A percentile compares a stretch with the other conserved stretches of the same genome.
Evolutionary conservation across 2,888 invertebrate species (phyloP).

Genomic region (Acanthoscelides obtectus): DNA sequence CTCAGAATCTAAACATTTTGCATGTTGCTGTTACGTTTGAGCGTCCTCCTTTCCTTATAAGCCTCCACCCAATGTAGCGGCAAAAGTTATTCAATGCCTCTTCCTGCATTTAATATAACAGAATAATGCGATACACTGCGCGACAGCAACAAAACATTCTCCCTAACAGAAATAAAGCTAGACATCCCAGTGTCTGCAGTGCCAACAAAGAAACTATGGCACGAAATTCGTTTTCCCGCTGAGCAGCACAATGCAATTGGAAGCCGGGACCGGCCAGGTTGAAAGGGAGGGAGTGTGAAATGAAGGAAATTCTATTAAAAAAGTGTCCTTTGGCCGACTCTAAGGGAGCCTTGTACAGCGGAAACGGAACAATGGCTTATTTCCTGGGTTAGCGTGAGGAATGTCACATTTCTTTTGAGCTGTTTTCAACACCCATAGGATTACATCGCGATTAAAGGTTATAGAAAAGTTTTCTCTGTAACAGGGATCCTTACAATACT

Average conservation of each 20-base stretch:
- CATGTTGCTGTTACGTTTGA: no score
- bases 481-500: background rate
- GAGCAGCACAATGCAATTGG: background rate
- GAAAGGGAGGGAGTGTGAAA: background rate
- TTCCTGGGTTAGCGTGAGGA: background rate
- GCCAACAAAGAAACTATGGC: background rate
- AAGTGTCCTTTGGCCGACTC: background rate
- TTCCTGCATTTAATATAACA: background rate
- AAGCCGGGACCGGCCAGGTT: background rate
- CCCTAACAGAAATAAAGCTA: background rate
- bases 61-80: no score
- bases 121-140: background rate
- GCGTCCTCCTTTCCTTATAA: no score
- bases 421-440: background rate
- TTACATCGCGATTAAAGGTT: background rate
- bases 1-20: no score
- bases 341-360: background rate
- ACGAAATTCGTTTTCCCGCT: background rate
- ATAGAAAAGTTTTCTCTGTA: background rate
- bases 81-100: no score
- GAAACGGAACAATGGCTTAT: background rate
- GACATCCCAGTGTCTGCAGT: background rate
- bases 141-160: background rate
- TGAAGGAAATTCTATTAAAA: background rate
- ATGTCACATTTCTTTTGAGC: background rate